Base-by-base conservation (phyloP, 2,113 vertebrate species). In the Psilopogon haemacephalus region DNA sequence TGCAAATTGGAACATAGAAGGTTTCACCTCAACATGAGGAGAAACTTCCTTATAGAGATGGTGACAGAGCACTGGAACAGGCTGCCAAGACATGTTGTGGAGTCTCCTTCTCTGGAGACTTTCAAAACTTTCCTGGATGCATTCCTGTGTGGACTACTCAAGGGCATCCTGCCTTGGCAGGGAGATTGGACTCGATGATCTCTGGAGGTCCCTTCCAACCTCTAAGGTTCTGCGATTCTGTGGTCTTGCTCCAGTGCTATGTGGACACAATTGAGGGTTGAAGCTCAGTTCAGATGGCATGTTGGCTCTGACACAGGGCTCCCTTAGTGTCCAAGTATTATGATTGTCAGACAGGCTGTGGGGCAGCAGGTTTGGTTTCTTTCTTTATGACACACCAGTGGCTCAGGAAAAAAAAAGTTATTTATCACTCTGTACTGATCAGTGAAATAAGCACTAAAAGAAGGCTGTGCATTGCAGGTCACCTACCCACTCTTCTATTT, bases 381-480 rank as follows among this genome's bases (percentile, higher is more conserved):
- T 81, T 80, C 38, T 4, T 67, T 91, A 70, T 70, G 80, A 81
- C 70, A 94, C 89, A 80, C 67, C 69, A 15, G 24, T 50, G 77
- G 55, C 85, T 89, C 65, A 52, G 88, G 69, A 65, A 75, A 72
- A 65, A 75, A 72, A 70, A 67, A 16, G 68, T 71, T 85, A 7
- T 89, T 90, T 94, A 90, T 75, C 67, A 95, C 33, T 95, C 37
- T 65, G 46, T 84, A 48, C 37, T 56, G 58, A 55, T 93, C 35
- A 52, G 64, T 48, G 50, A 44, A 92, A 71, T 71, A 76, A 89
- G 14, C 37, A 58, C 73, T 73, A 65, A 74, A 88, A 81, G 82
- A 89, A 76, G 42, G 20, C 16, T 23, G 30, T 38, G 63, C 42
- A 16, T 46, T 69, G 65, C 35, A 64, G 90, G 92, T 84, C 81